Evolutionary conservation across 2,888 invertebrate genomes (phyloP), one percentile per base, ranked within the genome.

Genomic region (Myathropa florea): DNA sequence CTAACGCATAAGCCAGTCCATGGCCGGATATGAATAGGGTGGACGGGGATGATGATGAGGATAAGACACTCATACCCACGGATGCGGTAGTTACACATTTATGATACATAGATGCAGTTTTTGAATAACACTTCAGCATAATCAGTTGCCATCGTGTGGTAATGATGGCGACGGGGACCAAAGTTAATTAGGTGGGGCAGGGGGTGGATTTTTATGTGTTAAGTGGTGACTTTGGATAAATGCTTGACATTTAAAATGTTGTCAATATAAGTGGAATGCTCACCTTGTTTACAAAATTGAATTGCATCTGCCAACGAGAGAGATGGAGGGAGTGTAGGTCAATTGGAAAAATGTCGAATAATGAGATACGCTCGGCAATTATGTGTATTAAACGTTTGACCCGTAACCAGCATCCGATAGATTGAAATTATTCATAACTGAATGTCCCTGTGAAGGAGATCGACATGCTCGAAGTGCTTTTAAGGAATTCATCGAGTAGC

Each of bases 241-340:
- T 71, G 65, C 86, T 86, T 86, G 86, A 83, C 86, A 78, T 86
- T 86, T 86, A 78, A 83, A 83, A 83, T 78, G 83, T 86, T 86
- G 83, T 79, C 86, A 79, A 71, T 83, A 73, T 75, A 67, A 86
- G 86, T 86, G 83, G 79, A 83, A 75, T 86, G 86, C 79, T 86
- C 86, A 86, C 78, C 83, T 83, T 86, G 78, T 86, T 86, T 86
- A 78, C 86, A 78, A 79, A 83, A 79, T 73, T 86, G 68, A 86
- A 86, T 75, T 78, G 77, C 77, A 70, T 82, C 77, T 63, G 24
- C 70, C 46, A 61, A 10, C 30, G 33, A 53, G 39, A 14, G 30
- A 4, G 24, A 14, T 23, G 30, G 24, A 14, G 28, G 30, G 57
- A 70, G 77, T 85, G 77, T 82, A 82, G 85, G 77, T 82, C 77